Evolutionary conservation across 2,888 invertebrate species (phyloP).

Genomic region (Eupithecia exiguata): DNA sequence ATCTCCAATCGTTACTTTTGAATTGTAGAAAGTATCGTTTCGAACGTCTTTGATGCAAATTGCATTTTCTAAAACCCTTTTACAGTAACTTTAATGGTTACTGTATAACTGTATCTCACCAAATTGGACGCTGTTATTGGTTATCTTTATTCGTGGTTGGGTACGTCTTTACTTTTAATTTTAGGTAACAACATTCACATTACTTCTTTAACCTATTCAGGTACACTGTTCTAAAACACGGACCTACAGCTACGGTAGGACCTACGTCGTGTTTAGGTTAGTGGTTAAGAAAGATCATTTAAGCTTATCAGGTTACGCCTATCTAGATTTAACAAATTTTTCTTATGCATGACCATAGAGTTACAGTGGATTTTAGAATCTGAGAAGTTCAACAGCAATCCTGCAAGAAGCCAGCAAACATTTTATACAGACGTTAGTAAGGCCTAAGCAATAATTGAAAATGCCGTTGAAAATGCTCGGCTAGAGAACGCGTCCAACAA

Average conservation of each 20-base stretch:
- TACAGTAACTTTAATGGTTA: conserved; percentile 29
- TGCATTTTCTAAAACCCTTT: conserved; percentile 34
- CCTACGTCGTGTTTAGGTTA: neutral
- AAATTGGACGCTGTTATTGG: conserved; percentile 25
- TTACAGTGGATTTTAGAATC: too few relatives aligned
- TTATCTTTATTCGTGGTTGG: neutral
- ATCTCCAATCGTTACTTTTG: conserved; percentile 9
- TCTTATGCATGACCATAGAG: neutral
- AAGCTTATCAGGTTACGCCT: neutral
- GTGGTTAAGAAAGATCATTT: neutral
- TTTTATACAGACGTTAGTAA: neutral
- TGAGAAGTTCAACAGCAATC: neutral
- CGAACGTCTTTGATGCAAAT: conserved; percentile 29
- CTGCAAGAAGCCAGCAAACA: neutral
- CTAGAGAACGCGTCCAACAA: neutral
- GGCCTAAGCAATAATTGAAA: neutral
- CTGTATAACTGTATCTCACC: conserved; percentile 26
- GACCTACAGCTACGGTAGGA: too few relatives aligned
- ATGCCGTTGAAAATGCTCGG: neutral
- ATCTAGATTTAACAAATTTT: neutral
- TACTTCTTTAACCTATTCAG: neutral
- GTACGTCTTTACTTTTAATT: conserved; percentile 6
- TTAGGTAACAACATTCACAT: neutral
- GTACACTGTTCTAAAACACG: too few relatives aligned
- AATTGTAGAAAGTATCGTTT: conserved; percentile 29